Evolutionary conservation across 53 echinoderm and acorn worm genomes (phyloP).

Genomic region (Hippasteria phrygiana): DNA sequence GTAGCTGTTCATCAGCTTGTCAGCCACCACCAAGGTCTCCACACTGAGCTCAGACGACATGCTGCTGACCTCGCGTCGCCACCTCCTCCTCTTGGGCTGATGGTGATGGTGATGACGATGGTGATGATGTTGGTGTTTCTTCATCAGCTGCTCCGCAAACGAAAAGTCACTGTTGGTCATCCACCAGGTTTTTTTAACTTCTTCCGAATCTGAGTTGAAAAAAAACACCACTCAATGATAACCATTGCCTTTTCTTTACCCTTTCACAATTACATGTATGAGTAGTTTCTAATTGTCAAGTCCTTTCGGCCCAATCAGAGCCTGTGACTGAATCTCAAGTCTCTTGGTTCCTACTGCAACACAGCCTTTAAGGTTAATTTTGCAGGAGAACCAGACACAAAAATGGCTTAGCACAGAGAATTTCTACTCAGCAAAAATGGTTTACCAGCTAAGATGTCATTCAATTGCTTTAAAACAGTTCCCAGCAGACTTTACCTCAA

Average conservation of each 20-base stretch:
- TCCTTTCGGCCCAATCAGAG: too few species aligned
- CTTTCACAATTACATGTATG: background rate
- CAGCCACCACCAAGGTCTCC: conserved; percentile 93
- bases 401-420: too few species aligned
- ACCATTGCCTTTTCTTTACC: background rate
- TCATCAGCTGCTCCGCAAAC: conserved; percentile 77
- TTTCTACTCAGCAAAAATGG: too few species aligned
- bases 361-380: too few species aligned
- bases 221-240: background rate
- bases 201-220: conserved; percentile 57
- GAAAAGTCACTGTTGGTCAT: conserved; percentile 83
- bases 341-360: too few species aligned
- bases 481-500: too few species aligned
- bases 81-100: background rate
- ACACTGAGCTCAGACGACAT: conserved; percentile 86
- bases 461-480: too few species aligned
- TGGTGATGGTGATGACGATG: background rate
- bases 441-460: too few species aligned
- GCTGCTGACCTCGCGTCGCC: conserved; percentile 71
- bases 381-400: too few species aligned
- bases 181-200: conserved; percentile 74
- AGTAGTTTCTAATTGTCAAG: too few species aligned
- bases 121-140: conserved; percentile 28
- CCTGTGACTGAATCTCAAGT: too few species aligned
- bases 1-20: conserved; percentile 92